A percentile compares a stretch with the other conserved stretches of the same genome.
Evolutionary conservation across 2,113 vertebrate genomes (phyloP).

Genomic region (Rattus rattus): DNA sequence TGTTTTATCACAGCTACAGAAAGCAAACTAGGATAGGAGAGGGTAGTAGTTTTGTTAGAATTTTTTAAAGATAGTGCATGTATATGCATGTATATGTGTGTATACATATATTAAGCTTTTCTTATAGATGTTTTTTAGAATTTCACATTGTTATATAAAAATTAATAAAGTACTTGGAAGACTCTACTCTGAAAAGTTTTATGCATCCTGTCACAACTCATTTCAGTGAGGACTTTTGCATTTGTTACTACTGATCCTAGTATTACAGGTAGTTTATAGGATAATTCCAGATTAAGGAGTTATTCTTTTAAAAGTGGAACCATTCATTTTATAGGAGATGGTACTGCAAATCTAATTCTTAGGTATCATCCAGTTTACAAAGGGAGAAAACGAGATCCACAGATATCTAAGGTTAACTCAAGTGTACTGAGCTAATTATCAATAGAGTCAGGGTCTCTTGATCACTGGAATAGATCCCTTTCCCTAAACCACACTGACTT

Average conservation of each 20-base stretch:
- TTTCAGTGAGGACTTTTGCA: background rate
- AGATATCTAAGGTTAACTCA: background rate
- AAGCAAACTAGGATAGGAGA: background rate
- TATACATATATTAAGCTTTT: background rate
- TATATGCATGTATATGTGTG: background rate
- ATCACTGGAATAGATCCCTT: slow-evolving; percentile 18
- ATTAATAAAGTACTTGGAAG: slow-evolving; percentile 17
- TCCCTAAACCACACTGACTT: background rate
- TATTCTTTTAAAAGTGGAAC: slow-evolving; percentile 31
- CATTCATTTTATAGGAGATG: background rate
- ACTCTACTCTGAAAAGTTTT: slow-evolving; percentile 22
- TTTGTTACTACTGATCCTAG: background rate
- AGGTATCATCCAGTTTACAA: background rate
- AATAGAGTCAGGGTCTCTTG: background rate
- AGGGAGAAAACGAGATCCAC: background rate
- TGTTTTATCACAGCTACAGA: background rate
- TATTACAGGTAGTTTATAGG: background rate
- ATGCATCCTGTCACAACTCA: background rate
- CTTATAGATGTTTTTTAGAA: slow-evolving; percentile 25
- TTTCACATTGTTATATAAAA: slow-evolving; percentile 7
- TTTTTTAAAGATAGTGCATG: background rate
- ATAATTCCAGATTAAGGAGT: slow-evolving; percentile 40
- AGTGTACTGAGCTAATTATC: background rate
- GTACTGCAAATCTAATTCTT: background rate
- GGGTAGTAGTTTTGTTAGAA: background rate